These are phyloP conservation scores for Diachasmimorpha longicaudata DNA, from an alignment of 1,140 invertebrate species.

Conservation along the genomic window DNA sequence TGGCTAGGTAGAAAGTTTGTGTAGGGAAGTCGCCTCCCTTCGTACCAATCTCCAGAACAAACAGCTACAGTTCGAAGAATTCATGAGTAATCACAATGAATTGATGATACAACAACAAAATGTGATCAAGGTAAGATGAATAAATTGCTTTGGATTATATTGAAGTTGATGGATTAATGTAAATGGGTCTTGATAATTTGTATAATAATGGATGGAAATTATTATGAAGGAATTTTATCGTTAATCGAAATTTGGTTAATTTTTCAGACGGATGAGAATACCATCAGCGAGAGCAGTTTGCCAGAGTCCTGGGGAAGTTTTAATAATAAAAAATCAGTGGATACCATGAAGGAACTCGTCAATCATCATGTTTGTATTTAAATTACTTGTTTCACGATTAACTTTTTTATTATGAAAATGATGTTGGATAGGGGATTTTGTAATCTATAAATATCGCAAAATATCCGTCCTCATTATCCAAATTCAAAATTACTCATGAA, in stretches of 20 bases:
- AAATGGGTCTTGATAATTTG: neutral
- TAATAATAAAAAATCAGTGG: slow-evolving; percentile 64
- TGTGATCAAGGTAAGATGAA: slow-evolving; percentile 55
- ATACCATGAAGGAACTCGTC: slow-evolving; percentile 66
- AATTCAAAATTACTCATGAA: too few relatives aligned
- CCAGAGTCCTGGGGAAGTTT: slow-evolving; percentile 58
- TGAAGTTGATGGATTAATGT: neutral
- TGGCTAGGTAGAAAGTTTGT: slow-evolving; percentile 64
- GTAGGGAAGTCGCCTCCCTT: slow-evolving; percentile 62
- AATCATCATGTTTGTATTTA: slow-evolving; percentile 68
- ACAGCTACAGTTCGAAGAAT: slow-evolving; percentile 58
- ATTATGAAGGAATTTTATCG: neutral
- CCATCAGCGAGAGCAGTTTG: slow-evolving; percentile 51
- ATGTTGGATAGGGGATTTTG: too few relatives aligned
- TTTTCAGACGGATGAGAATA: slow-evolving; percentile 57
- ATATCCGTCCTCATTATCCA: too few relatives aligned
- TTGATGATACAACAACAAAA: slow-evolving; percentile 43
- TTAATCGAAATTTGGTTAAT: neutral
- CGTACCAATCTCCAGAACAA: slow-evolving; percentile 61
- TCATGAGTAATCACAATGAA: slow-evolving; percentile 56
- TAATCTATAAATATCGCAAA: too few relatives aligned
- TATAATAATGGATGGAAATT: neutral
- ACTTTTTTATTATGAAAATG: too few relatives aligned
- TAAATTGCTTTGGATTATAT: neutral
- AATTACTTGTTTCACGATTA: slow-evolving; percentile 4